Percentiles rank a stretch among this genome's conserved stretches.
Evolutionary conservation across 2,888 invertebrate species (phyloP).

Genomic region (Agriotes lineatus): DNA sequence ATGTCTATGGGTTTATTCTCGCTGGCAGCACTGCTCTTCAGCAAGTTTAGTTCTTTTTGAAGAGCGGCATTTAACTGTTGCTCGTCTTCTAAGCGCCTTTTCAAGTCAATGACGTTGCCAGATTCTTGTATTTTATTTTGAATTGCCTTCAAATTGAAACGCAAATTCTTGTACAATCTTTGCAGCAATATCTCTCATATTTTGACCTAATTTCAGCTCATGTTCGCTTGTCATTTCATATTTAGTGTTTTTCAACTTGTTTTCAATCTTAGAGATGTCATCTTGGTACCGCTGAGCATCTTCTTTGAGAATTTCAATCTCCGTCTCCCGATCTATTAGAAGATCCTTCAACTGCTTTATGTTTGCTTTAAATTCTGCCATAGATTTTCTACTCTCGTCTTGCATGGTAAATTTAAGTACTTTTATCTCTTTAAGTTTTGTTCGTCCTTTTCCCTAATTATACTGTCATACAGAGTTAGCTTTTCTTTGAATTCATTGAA

Average conservation of each 20-base stretch:
- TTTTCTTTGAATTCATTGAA: constrained; percentile 52
- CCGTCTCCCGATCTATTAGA: constrained; percentile 67
- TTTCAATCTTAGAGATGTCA: constrained; percentile 65
- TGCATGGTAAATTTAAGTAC: constrained; percentile 49
- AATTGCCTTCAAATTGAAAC: constrained; percentile 68
- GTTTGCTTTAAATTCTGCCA: constrained; percentile 66
- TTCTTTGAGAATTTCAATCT: constrained; percentile 70
- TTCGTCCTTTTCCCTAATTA: constrained; percentile 48
- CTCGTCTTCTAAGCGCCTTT: constrained; percentile 70
- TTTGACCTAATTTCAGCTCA: constrained; percentile 46
- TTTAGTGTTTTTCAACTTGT: constrained; percentile 32
- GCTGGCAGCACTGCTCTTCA: constrained; percentile 59
- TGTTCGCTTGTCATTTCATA: constrained; percentile 24
- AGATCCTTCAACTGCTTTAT: constrained; percentile 57
- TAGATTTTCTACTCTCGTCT: constrained; percentile 54
- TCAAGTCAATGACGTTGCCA: constrained; percentile 72
- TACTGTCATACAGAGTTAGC: constrained; percentile 33
- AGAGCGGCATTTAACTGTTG: constrained; percentile 65
- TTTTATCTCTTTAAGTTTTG: constrained; percentile 57
- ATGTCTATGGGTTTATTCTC: constrained; percentile 61
- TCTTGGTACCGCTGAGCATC: constrained; percentile 69
- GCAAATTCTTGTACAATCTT: constrained; percentile 65
- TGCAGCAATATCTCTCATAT: constrained; percentile 50
- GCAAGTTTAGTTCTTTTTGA: constrained; percentile 58
- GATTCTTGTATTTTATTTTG: constrained; percentile 69